A percentile compares a stretch with the other conserved stretches of the same genome.
Evolutionary conservation across 1,140 invertebrate genomes (phyloP).

Genomic region (Galendromus occidentalis): DNA sequence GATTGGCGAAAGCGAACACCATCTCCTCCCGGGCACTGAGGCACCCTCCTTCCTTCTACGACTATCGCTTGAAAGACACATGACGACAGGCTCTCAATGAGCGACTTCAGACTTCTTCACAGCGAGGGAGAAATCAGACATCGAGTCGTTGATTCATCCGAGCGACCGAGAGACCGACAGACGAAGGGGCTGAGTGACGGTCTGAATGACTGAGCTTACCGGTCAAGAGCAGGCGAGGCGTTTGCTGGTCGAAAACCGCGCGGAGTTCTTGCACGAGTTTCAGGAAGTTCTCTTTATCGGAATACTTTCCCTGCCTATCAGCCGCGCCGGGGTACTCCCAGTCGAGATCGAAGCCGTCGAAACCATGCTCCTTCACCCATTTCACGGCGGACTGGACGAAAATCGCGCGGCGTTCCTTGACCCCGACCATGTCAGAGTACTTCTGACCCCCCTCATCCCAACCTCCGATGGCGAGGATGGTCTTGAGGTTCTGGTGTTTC

Average conservation of each 20-base stretch:
- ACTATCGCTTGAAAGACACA: too few relatives aligned
- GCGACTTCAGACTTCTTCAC: too few relatives aligned
- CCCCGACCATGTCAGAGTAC: slow-evolving; percentile 53
- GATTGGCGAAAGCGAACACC: too few relatives aligned
- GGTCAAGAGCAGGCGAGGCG: not conserved
- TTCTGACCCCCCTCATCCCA: slow-evolving; percentile 70
- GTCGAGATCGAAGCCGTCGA: slow-evolving; percentile 16
- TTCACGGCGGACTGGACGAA: slow-evolving; percentile 12
- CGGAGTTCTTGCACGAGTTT: slow-evolving; percentile 41
- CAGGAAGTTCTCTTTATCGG: slow-evolving; percentile 45
- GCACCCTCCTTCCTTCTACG: too few relatives aligned
- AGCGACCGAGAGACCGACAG: too few relatives aligned
- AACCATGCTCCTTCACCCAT: slow-evolving; percentile 13
- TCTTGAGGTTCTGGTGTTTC: not conserved
- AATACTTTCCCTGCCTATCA: slow-evolving; percentile 53
- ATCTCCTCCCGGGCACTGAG: too few relatives aligned
- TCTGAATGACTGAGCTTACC: slow-evolving; percentile 3
- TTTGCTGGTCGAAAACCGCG: not conserved
- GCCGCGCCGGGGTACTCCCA: slow-evolving; percentile 37
- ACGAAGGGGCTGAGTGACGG: too few relatives aligned
- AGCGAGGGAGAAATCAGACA: too few relatives aligned
- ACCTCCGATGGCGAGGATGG: slow-evolving; percentile 28
- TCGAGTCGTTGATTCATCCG: too few relatives aligned
- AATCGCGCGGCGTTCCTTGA: slow-evolving; percentile 18
- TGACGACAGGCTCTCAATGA: too few relatives aligned